Base-by-base conservation (phyloP, 2,113 vertebrate genomes). In the Desmodus rotundus region DNA sequence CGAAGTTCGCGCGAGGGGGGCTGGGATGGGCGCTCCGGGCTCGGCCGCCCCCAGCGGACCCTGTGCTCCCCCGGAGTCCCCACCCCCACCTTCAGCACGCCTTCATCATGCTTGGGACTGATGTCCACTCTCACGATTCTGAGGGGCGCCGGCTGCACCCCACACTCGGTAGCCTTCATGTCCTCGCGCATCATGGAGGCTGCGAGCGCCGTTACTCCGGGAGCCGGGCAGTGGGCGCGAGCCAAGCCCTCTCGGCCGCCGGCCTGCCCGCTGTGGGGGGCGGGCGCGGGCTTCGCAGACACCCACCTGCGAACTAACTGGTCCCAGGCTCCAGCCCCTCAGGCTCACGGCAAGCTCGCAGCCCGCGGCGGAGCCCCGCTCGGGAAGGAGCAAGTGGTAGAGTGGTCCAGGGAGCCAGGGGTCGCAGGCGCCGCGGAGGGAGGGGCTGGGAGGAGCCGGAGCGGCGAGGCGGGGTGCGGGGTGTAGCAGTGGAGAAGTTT, bases 111-210 rank as follows among this genome's bases (percentile, higher is more conserved):
- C 98, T 99, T 99, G 17, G 98, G 98, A 54, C 99, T 99, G 93
- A 99, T 99, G 97, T 99, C 99, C 58, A 98, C 98, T 17, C 99
- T 99, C 86, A 99, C 99, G 91, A 99, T 92, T 2, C 98, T 97
- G 97, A 98, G 98, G 33, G 98, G 98, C 83, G 93, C 93, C 31
- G 95, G 56, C 58, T 93, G 97, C 82, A 93, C 96, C 50, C 97
- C 91, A 58, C 98, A 99, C 82, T 99, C 99, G 38, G 96, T 94
- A 54, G 93, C 98, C 86, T 98, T 98, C 98, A 99, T 98, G 96
- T 99, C 99, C 89, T 99, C 99, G 45, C 99, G 99, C 78, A 99
- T 99, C 99, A 99, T 99, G n/a, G 63, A 96, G 94, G 31, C 92
- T 94, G 82, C 84, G 94, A 89, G 94, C 96, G 78, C 96, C 97